These are phyloP conservation scores for Drosophila orosa DNA, from an alignment of 1,140 invertebrate genomes.

Conservation along the genomic window DNA sequence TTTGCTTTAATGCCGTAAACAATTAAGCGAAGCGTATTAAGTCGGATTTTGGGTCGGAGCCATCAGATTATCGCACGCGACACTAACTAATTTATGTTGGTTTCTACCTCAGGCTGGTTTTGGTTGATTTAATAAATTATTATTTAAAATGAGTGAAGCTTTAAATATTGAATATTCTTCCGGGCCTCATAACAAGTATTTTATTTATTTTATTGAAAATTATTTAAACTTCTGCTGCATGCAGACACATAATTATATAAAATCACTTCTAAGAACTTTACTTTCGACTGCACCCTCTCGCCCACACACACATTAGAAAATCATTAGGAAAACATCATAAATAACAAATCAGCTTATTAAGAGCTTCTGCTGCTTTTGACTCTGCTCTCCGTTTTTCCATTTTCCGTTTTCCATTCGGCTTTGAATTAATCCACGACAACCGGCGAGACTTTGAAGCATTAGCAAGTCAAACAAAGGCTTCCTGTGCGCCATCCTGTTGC, in stretches of 20 bases:
- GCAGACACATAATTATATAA: constrained; percentile 1
- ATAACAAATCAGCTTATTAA: constrained; percentile 82
- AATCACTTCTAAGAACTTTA: background rate
- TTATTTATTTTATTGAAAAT: background rate
- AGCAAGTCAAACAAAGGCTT: constrained; percentile 57
- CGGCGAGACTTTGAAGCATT: constrained; percentile 50
- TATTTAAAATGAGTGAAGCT: background rate
- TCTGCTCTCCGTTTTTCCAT: constrained; percentile 18
- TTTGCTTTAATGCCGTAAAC: constrained; percentile 82
- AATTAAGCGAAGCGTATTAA: constrained; percentile 80
- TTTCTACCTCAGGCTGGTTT: constrained; percentile 1
- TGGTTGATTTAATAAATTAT: background rate
- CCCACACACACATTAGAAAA: constrained; percentile 35
- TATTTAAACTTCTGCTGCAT: background rate
- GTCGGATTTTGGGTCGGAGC: constrained; percentile 68
- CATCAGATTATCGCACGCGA: constrained; percentile 20
- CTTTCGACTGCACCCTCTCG: background rate
- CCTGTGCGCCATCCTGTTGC: constrained; percentile 16
- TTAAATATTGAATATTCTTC: constrained; percentile 6
- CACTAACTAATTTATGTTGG: constrained; percentile 72
- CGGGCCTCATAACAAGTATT: background rate
- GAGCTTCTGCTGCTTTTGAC: constrained; percentile 42
- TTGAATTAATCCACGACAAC: constrained; percentile 40
- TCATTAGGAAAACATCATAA: constrained; percentile 75
- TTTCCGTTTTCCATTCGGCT: constrained; percentile 20